Evolutionary conservation across 2,113 vertebrate species (phyloP), one percentile per base, ranked within the genome.

Genomic region (Rhabdornis inornatus): DNA sequence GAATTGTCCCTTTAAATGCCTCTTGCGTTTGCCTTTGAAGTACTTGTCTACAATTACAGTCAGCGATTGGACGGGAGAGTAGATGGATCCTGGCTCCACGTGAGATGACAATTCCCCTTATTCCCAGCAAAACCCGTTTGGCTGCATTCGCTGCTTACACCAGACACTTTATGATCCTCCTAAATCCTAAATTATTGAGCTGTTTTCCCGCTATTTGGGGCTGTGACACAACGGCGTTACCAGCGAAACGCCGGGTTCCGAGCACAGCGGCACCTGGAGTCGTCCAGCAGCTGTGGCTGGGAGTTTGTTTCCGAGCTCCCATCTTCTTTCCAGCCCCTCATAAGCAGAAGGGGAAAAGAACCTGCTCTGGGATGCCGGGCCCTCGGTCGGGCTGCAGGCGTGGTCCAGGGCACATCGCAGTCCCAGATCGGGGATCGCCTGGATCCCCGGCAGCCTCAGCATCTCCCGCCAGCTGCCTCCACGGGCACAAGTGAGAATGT

Each of bases 401-500:
- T 50, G 45, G 77, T 78, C 63, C 77, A 42, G 79, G 15, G 47
- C 89, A 6, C 89, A 71, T 21, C 33, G 4, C 50, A 14, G 72
- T 56, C 90, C 83, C 92, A 2, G 39, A 53, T 24, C 86, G 63
- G 87, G 75, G 95, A 83, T 82, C 20, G 7, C 83, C 6, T 21
- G 39, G 93, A 96, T 88, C 86, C 49, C 22, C 61, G 15, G 68
- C 92, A 92, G 88, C 92, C 83, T 20, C 69, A 0, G 49, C 92
- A 87, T 65, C 91, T 70, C 39, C 19, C 16, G 80, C 94, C 96
- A 95, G 96, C 97, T 97, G 97, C 93, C 94, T 96, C 92, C 84
- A 59, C 7, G 75, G 93, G 78, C 96, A 95, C 89, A 80, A 97
- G 96, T 92, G 94, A 95, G 95, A 95, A 97, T 95, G 96, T 96